Percentiles rank a stretch among this genome's conserved stretches.
phyloP scores from a whole-genome alignment of 2,797 vertebrate genomes.

The Diceros bicornis region DNA sequence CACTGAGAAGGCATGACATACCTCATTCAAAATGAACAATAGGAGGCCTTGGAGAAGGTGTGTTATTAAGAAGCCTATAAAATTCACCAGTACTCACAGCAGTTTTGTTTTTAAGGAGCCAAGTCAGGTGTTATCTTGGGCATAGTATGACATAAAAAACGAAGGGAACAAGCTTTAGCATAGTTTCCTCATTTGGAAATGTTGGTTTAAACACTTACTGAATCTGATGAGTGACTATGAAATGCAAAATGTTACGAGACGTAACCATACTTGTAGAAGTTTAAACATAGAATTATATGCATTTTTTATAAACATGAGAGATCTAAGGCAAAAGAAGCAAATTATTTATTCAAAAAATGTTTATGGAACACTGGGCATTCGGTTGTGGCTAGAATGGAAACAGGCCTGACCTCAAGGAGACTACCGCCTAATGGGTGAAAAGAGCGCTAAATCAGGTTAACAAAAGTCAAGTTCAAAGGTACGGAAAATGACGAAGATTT shows the following conservation, averaged over 20 bases:
- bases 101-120: background rate
- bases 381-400: background rate
- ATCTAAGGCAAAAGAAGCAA: background rate
- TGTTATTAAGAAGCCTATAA: background rate
- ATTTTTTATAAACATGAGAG: background rate
- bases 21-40: background rate
- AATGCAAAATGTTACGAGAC: background rate
- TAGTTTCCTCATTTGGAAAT: slow-evolving; percentile 20
- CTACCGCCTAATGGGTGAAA: background rate
- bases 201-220: background rate
- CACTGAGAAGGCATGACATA: background rate
- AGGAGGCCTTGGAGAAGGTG: background rate
- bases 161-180: background rate
- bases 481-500: background rate
- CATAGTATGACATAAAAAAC: background rate
- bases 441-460: background rate
- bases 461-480: background rate
- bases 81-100: background rate
- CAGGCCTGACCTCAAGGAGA: background rate
- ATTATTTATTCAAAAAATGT: background rate
- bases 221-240: background rate
- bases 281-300: background rate
- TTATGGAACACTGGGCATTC: background rate
- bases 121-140: background rate
- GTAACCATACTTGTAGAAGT: background rate